Base-by-base conservation (phyloP, 2,888 invertebrate genomes). In the Falcaria lacertinaria region DNA sequence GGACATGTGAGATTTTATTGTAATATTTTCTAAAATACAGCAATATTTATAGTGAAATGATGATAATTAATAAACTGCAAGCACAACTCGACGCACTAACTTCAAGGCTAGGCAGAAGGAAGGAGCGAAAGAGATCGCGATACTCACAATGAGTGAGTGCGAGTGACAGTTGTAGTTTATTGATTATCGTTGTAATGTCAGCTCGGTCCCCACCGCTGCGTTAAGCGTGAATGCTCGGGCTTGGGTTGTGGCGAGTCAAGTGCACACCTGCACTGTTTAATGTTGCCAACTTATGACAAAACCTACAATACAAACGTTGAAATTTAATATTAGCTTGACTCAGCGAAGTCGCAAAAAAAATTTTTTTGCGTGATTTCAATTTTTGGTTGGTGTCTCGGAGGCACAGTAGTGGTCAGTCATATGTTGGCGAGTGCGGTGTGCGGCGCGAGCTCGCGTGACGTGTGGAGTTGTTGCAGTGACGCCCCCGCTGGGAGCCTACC, bases 161-260 rank as follows among this genome's bases (percentile, higher is more conserved):
- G 46, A 51, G n/a, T 46, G 34, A 16, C 19, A 47, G 59, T 67
- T 56, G n/a, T n/a, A n/a, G n/a, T n/a, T n/a, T n/a, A n/a, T n/a
- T n/a, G 28, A 11, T 28, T 28, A 28, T 28, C 11, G 28, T 11
- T 28, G 7, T 22, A 2, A 11, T 28, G 8, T 2, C 28, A 62
- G 57, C 58, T 60, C 60, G 68, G 67, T 11, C 66, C 60, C 61
- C 71, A 73, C 74, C 65, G 62, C 74, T 71, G 67, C 82, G 86
- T 81, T 84, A 78, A 82, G 88, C 88, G 87, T 85, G 88, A 88
- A 88, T 88, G 87, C 80, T 85, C 86, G 87, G 87, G 88, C 87
- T 88, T 88, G 85, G 88, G 88, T 86, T 83, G 77, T 60, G 87
- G 86, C 71, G 68, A 65, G 60, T 61, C 41, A 40, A 42, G 42